These are phyloP conservation scores for Ophion ventricosus DNA, from an alignment of 2,888 invertebrate genomes.

Conservation along the genomic window DNA sequence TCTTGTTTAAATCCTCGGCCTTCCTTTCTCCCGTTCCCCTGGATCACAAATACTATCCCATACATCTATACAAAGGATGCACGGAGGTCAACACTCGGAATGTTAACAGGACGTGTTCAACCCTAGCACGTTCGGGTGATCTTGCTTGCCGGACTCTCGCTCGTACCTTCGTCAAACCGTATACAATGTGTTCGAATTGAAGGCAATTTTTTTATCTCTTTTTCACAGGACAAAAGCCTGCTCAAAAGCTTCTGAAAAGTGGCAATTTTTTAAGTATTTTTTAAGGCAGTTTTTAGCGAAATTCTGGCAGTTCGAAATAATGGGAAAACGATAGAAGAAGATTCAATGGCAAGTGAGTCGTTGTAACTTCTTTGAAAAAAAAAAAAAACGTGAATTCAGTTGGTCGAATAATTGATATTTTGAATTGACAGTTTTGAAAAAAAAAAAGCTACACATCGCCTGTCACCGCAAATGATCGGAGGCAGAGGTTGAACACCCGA, in stretches of 20 bases:
- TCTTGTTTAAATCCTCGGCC: slow-evolving; percentile 6
- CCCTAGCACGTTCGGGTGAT: slow-evolving; percentile 10
- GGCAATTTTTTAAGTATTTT: too few species aligned
- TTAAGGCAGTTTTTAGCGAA: too few species aligned
- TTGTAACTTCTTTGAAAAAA: too few species aligned
- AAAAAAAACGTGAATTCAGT: not conserved
- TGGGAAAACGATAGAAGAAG: too few species aligned
- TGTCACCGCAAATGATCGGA: not conserved
- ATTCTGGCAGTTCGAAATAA: too few species aligned
- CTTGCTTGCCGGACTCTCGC: slow-evolving; percentile 43
- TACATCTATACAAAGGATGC: not conserved
- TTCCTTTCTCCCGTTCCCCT: not conserved
- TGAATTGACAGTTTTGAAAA: not conserved
- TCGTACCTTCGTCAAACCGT: slow-evolving; percentile 6
- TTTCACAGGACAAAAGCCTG: not conserved
- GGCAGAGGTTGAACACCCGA: not conserved
- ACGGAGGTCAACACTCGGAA: slow-evolving; percentile 34
- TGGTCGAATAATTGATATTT: not conserved
- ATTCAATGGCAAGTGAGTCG: too few species aligned
- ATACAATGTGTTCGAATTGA: slow-evolving; percentile 1
- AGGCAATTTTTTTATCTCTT: not conserved
- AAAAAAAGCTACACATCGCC: not conserved
- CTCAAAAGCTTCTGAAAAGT: not conserved
- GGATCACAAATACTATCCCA: slow-evolving; percentile 15
- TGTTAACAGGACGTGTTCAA: slow-evolving; percentile 38